phyloP scores from a whole-genome alignment of 2,888 invertebrate genomes.

The Drosophila percnosoma region DNA sequence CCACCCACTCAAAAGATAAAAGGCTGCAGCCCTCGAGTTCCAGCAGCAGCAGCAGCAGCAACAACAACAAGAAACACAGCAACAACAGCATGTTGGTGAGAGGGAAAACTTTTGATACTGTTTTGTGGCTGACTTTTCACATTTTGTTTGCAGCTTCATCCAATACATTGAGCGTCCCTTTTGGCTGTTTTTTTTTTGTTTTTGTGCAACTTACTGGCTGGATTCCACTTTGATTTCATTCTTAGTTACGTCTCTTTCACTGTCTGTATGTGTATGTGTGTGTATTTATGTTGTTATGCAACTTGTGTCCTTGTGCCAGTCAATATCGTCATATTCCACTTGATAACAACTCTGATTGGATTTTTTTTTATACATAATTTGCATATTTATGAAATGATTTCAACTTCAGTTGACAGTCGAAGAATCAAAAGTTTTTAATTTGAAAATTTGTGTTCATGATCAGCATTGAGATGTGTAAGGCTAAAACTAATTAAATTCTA shows the following conservation, averaged over 20 bases:
- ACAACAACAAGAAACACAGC: neutral
- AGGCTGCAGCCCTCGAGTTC: conserved; percentile 31
- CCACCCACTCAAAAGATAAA: conserved; percentile 60
- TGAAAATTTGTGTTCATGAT: conserved; percentile 30
- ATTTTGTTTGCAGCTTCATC: conserved; percentile 49
- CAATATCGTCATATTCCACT: conserved; percentile 82
- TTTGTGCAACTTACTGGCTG: conserved; percentile 45
- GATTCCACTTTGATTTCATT: conserved; percentile 64
- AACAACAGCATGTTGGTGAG: conserved; percentile 16
- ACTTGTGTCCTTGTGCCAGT: conserved; percentile 64
- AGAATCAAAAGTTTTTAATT: conserved; percentile 58
- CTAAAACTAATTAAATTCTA: conserved; percentile 70
- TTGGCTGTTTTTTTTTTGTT: conserved; percentile 50
- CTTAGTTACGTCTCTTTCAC: conserved; percentile 29
- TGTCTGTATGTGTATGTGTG: conserved; percentile 8
- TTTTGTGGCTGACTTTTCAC: conserved; percentile 51
- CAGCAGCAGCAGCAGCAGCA: conserved; percentile 1
- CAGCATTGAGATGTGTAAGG: conserved; percentile 51
- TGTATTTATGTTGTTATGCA: conserved; percentile 47
- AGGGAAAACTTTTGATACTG: conserved; percentile 69
- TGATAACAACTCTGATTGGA: conserved; percentile 84
- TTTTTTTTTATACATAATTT: conserved; percentile 62
- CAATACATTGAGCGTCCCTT: conserved; percentile 48
- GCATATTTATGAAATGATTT: conserved; percentile 81
- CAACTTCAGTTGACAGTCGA: conserved; percentile 33